Conservation (phyloP, 2,113 vertebrate species). For the Pterocles gutturalis region DNA sequence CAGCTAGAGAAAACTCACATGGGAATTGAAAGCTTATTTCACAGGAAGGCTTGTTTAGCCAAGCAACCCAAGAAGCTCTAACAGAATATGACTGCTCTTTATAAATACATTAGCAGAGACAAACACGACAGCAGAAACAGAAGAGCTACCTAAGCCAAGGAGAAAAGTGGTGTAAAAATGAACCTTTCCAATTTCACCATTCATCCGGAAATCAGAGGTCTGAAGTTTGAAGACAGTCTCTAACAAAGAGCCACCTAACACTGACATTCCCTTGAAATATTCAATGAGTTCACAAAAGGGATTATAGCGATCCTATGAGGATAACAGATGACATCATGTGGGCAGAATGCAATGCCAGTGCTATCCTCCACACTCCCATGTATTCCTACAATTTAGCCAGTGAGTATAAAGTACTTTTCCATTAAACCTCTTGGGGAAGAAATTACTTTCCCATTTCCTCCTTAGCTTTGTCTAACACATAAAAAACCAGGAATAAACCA, state of each 20-base stretch:
- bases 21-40: neutral
- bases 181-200: neutral
- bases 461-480: neutral
- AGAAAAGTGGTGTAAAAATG: neutral
- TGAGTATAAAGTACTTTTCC: neutral
- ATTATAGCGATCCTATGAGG: neutral
- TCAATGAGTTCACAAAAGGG: neutral
- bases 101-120: neutral
- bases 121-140: neutral
- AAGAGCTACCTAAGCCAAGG: neutral
- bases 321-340: neutral
- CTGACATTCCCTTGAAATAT: neutral
- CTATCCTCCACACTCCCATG: neutral
- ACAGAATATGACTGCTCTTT: neutral
- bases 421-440: neutral
- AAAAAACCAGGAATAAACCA: neutral
- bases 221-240: neutral
- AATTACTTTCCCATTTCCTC: neutral
- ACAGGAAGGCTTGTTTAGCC: neutral
- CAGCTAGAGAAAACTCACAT: neutral
- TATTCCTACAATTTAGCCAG: neutral
- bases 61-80: neutral
- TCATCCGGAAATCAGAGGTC: neutral
- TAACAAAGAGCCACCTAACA: neutral
- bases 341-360: neutral